A percentile compares a stretch with the other conserved stretches of the same genome.
These are phyloP conservation scores for Bembecia ichneumoniformis DNA, from an alignment of 2,888 invertebrate species.

Conservation along the genomic window DNA sequence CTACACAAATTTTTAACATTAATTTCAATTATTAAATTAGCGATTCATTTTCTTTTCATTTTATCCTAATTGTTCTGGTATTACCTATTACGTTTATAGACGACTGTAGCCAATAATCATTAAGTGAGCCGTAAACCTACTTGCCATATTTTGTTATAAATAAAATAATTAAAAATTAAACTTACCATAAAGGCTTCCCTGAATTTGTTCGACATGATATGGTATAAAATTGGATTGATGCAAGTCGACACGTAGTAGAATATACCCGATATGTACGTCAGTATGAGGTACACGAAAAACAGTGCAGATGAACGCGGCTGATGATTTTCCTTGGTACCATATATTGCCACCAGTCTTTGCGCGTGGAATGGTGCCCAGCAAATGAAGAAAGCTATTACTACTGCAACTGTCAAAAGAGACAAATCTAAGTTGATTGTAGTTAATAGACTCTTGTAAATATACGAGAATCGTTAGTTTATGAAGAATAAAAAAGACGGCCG, in stretches of 20 bases:
- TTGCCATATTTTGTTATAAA: background rate
- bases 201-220: conserved; percentile 95
- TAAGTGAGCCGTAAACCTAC: too few species aligned
- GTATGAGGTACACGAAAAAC: conserved; percentile 74
- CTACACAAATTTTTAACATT: too few species aligned
- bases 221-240: conserved; percentile 93
- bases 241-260: conserved; percentile 94
- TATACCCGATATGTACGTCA: conserved; percentile 89
- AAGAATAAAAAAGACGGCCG: too few species aligned
- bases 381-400: conserved; percentile 90
- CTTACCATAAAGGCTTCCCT: conserved; percentile 92
- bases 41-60: too few species aligned
- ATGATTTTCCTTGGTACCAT: conserved; percentile 70
- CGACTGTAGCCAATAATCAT: too few species aligned
- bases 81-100: too few species aligned
- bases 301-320: conserved; percentile 52
- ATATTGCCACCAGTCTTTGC: conserved; percentile 86
- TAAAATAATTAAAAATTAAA: background rate
- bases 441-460: too few species aligned
- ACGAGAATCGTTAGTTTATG: too few species aligned
- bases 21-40: too few species aligned
- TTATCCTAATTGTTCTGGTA: too few species aligned
- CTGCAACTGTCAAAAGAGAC: conserved; percentile 75
- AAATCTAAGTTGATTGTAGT: too few species aligned
- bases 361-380: conserved; percentile 96